These are phyloP conservation scores for Megalurothrips usitatus DNA, from an alignment of 2,888 invertebrate genomes.

Conservation along the genomic window DNA sequence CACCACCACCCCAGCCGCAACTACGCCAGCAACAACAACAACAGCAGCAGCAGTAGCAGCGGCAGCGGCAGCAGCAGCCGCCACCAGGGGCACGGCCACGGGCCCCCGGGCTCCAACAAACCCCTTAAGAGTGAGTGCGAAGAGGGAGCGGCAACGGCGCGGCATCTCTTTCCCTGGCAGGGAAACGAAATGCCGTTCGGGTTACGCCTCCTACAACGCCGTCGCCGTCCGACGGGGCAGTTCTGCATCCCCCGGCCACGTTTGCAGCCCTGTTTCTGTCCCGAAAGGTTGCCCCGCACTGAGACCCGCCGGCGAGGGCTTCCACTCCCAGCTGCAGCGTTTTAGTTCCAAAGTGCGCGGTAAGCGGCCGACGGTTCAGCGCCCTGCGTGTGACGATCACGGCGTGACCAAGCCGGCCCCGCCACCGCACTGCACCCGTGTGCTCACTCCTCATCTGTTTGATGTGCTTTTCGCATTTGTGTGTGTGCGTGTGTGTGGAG, in stretches of 20 bases:
- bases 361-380: not conserved
- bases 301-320: not conserved
- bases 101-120: not conserved
- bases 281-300: not conserved
- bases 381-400: not conserved
- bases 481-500: too few species aligned
- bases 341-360: not conserved
- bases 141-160: not conserved
- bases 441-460: not conserved
- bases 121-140: not conserved
- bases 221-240: too few species aligned
- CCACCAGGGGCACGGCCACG: not conserved
- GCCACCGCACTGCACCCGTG: not conserved
- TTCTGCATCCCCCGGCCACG: too few species aligned
- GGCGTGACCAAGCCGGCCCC: not conserved
- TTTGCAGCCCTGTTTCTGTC: not conserved
- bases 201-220: too few species aligned
- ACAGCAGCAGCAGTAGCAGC: slow-evolving; percentile 30
- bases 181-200: too few species aligned
- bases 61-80: not conserved
- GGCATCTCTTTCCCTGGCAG: too few species aligned
- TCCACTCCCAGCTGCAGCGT: not conserved
- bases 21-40: slow-evolving; percentile 36
- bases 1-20: not conserved
- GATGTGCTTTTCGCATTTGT: too few species aligned